These are phyloP conservation scores for Sclerodermus sp. DNA, from an alignment of 2,888 invertebrate species.

Conservation along the genomic window DNA sequence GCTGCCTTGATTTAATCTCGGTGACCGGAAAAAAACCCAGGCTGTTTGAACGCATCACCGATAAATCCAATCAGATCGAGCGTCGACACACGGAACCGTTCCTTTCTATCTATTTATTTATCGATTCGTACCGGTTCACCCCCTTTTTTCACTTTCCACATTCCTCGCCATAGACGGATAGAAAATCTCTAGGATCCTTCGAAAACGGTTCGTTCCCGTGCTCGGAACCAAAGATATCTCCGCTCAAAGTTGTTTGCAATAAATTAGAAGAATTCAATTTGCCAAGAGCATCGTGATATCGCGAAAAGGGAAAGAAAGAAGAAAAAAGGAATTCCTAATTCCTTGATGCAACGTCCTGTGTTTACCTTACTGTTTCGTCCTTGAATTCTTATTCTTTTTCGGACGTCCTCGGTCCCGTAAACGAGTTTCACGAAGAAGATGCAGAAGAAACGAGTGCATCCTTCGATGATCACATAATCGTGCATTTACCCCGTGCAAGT, in stretches of 20 bases:
- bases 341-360: too few species aligned
- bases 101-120: conserved; percentile 10
- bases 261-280: too few species aligned
- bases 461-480: conserved; percentile 54
- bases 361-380: background rate
- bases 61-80: conserved; percentile 46
- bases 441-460: conserved; percentile 35
- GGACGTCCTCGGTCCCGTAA: conserved; percentile 34
- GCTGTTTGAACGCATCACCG: conserved; percentile 27
- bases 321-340: too few species aligned
- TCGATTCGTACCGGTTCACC: conserved; percentile 3
- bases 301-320: too few species aligned
- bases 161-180: background rate
- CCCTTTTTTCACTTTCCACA: background rate
- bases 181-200: background rate
- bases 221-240: too few species aligned
- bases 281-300: too few species aligned
- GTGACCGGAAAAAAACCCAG: too few species aligned
- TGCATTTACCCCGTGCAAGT: conserved; percentile 44
- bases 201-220: background rate
- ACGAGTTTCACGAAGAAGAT: conserved; percentile 44
- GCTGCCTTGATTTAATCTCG: too few species aligned
- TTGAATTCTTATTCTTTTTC: background rate
- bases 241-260: too few species aligned
- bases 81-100: conserved; percentile 37